Evolutionary conservation across 2,797 vertebrate species (phyloP).

Genomic region (Brotogeris chrysoptera): DNA sequence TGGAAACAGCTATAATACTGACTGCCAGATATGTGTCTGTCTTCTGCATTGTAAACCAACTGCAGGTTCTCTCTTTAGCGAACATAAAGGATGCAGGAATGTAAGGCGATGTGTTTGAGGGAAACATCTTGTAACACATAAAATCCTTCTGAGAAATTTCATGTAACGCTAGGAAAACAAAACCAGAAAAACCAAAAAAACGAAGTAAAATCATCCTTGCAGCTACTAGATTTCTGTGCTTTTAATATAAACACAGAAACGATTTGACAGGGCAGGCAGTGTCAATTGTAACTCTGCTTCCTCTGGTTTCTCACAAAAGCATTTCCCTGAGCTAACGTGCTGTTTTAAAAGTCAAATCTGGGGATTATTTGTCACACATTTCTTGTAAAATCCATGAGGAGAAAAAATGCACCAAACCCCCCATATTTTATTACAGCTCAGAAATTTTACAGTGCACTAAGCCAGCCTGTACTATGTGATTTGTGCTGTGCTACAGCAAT

Average conservation of each 20-base stretch:
- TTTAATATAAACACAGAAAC: neutral
- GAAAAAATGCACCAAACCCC: neutral
- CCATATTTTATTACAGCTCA: neutral
- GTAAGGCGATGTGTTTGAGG: accelerated
- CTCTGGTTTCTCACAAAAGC: neutral
- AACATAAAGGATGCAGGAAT: neutral
- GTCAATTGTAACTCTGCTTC: neutral
- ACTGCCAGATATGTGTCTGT: neutral
- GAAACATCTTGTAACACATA: neutral
- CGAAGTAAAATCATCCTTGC: neutral
- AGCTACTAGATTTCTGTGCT: neutral
- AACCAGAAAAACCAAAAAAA: neutral
- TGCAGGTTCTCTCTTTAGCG: neutral
- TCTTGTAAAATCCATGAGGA: neutral
- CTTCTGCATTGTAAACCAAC: neutral
- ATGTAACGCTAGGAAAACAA: neutral
- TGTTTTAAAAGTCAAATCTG: neutral
- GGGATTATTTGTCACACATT: neutral
- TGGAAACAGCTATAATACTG: neutral
- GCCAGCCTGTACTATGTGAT: neutral
- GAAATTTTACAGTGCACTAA: neutral
- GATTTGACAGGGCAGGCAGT: neutral
- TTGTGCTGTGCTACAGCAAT: neutral
- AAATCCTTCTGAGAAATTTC: neutral
- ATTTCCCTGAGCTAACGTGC: neutral